Base-by-base conservation (phyloP, 2,888 invertebrate species). In the Pyrrhosoma nymphula region DNA sequence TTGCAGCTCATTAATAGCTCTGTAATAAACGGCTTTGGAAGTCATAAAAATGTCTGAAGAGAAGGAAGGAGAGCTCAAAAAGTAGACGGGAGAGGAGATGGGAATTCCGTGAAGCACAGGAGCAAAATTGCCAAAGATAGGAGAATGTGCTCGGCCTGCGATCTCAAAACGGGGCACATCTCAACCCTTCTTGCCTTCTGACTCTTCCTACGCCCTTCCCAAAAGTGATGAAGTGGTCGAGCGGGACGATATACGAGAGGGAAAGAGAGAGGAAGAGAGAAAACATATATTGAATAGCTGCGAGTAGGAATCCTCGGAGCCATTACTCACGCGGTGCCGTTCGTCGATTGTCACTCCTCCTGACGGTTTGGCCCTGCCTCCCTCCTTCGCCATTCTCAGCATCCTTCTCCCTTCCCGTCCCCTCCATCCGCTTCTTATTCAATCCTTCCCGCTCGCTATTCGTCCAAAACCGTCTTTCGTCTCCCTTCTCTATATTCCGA, bases 231-330 rank as follows among this genome's bases (percentile, higher is more conserved):
- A 93, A 93, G 93, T n/a, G 93, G 93, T 75, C 93, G 69, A 75
- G 93, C 20, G 69, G 91, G 63, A 35, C 60, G 91, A 35, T 30
- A 91, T 30, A 60, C 16, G 47, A 56, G 88, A n/a, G 90, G 56
- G 35, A 56, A 56, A 90, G 90, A 23, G 93, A 60, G 89, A 30
- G 63, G 56, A 39, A 63, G 91, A 91, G 91, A 23, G 93, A 93
- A 93, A 93, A 93, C 93, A 93, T 93, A 93, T 93, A 93, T 93
- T 93, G 93, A 93, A 93, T 93, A 93, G 93, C 93, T 93, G 26
- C 69, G 93, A 93, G 93, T 26, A 69, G 93, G 93, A 93, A 93
- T 93, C 93, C 93, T 69, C 56, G 47, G 47, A 47, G 93, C 69
- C 93, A 93, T 93, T 93, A 93, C 93, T 93, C 93, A 93, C 93